Conservation (phyloP, 1,140 invertebrate species). For the Sogatella furcifera region DNA sequence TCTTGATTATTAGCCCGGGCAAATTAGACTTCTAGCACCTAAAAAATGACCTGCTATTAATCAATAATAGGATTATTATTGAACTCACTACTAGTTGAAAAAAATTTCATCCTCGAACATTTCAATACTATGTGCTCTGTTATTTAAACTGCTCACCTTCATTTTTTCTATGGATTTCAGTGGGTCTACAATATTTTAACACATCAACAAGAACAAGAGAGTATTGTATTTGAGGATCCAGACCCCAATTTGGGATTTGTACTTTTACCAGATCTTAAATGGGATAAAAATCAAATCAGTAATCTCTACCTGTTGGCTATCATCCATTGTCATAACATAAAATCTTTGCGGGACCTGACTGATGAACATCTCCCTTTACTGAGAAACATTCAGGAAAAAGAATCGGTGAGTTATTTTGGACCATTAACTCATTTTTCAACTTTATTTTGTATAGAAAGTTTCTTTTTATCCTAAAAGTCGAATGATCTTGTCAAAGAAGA, state of each 20-base stretch:
- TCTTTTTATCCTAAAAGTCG: too few species aligned
- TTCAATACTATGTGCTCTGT: too few species aligned
- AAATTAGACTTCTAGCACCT: too few species aligned
- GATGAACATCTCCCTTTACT: slow-evolving; percentile 67
- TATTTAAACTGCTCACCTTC: too few species aligned
- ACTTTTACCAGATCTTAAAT: slow-evolving; percentile 86
- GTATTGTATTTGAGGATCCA: slow-evolving; percentile 74
- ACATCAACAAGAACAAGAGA: slow-evolving; percentile 77
- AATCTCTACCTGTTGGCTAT: slow-evolving; percentile 79
- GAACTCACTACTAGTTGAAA: too few species aligned
- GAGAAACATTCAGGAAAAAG: slow-evolving; percentile 64
- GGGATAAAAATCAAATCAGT: slow-evolving; percentile 68
- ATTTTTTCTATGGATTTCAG: slow-evolving; percentile 52
- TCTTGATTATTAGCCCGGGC: too few species aligned
- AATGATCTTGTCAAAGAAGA: too few species aligned
- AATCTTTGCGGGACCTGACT: slow-evolving; percentile 74
- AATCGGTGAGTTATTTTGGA: slow-evolving; percentile 40
- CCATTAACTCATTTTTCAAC: too few species aligned
- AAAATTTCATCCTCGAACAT: too few species aligned
- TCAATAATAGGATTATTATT: too few species aligned
- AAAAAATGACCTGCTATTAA: too few species aligned
- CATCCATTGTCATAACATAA: slow-evolving; percentile 55
- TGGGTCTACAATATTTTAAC: slow-evolving; percentile 96
- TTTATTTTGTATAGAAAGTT: too few species aligned
- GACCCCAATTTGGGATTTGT: slow-evolving; percentile 76